phyloP scores from a whole-genome alignment of 2,888 invertebrate genomes.

The Silvanus unidentatus region DNA sequence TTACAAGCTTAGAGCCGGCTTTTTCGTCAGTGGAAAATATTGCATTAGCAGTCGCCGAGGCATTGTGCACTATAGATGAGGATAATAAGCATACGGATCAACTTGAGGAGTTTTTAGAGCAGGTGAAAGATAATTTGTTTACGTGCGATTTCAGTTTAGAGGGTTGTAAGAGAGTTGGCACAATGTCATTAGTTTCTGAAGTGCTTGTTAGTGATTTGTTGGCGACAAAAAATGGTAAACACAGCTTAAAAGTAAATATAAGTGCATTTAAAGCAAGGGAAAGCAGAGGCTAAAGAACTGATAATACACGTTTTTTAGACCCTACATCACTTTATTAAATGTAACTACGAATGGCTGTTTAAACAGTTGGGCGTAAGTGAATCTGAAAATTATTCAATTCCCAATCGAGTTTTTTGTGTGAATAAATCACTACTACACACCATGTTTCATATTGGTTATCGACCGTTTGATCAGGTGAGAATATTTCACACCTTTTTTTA shows the following conservation, averaged over 20 bases:
- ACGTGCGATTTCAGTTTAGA: conserved; percentile 33
- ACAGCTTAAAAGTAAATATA: conserved; percentile 46
- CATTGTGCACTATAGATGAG: conserved; percentile 72
- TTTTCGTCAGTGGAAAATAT: conserved; percentile 43
- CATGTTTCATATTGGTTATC: conserved; percentile 75
- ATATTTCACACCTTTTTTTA: background rate
- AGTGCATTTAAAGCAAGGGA: background rate
- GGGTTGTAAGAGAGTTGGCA: conserved; percentile 46
- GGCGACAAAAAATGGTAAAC: conserved; percentile 55
- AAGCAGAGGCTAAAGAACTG: background rate
- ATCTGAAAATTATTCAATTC: conserved; percentile 36
- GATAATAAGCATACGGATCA: conserved; percentile 74
- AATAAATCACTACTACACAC: conserved; percentile 58
- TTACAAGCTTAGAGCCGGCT: conserved; percentile 29
- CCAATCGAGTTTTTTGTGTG: conserved; percentile 35
- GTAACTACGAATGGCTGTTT: conserved; percentile 63
- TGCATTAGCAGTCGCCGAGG: conserved; percentile 70
- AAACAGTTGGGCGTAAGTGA: conserved; percentile 51
- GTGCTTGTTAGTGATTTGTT: conserved; percentile 59
- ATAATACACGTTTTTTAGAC: conserved; percentile 46
- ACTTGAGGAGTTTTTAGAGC: conserved; percentile 58
- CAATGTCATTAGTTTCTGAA: conserved; percentile 49
- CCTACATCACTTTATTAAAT: conserved; percentile 63
- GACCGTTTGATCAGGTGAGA: conserved; percentile 68
- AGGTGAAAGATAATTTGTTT: conserved; percentile 48